Base-by-base conservation (phyloP, 2,113 vertebrate species). In the Gasterosteus aculeatus region DNA sequence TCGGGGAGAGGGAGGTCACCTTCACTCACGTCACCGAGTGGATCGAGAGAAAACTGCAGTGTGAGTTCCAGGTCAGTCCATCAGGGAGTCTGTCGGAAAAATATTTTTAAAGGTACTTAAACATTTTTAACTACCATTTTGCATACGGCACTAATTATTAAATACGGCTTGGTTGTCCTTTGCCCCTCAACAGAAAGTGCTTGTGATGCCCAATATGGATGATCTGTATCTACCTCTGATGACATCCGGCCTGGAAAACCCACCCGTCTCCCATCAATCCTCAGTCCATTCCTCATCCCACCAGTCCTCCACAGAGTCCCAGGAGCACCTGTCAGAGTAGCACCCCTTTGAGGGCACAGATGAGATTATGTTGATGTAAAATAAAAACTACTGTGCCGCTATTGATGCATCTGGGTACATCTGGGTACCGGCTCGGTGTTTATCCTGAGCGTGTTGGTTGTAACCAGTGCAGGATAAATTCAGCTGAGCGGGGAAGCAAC, bases 201-300 rank as follows among this genome's bases (percentile, higher is more conserved):
- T 96, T 82, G 96, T 96, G 81, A 96, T 96, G 95, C 96, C 96
- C 57, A 96, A 97, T 85, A 97, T 96, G 96, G 95, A 96, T 0
- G 95, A 96, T 78, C 87, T 96, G 16, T 94, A 95, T 83, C 75
- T 96, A 47, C 95, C 96, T 14, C 92, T 97, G 86, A 97, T 96
- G 96, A 84, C 91, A 51, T 94, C 95, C 0, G 91, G 92, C 41
- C 84, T 95, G 86, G 94, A 95, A 5, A 88, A 88, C 46, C 82
- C 84, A 11, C 67, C 95, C 44, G 77, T 90, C 10, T 89, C 91
- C 0, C 85, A 77, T 15, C 93, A 85, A 8, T 94, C 88, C 61
- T 92, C 95, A 75, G 53, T 88, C 53, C 92, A 89, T 14, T 89
- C 80, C 69, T 80, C 88, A 14, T 93, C 86, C 33, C 88, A 88